Evolutionary conservation across 2,113 vertebrate genomes (phyloP), one percentile per base, ranked within the genome.

Genomic region (Neomonachus schauinslandi): DNA sequence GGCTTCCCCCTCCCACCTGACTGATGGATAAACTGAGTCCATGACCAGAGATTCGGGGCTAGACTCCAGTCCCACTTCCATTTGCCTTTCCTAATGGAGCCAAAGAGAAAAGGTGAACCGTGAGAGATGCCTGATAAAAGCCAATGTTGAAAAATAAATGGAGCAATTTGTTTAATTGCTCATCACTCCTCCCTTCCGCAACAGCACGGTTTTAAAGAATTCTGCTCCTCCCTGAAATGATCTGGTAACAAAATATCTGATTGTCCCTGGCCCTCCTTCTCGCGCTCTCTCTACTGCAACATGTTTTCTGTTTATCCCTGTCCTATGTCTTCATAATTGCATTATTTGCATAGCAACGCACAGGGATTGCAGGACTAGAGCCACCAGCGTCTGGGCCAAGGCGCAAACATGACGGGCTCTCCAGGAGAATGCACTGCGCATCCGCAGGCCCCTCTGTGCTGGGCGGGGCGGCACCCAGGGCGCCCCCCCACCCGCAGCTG

Each of bases 301-400:
- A 67, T 4, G 9, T 63, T 63, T 86, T 87, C 89, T 57, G 36
- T 65, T 51, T 49, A 31, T 80, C 36, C n/a, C 15, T 9, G 19
- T 55, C 28, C 86, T 69, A 89, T 26, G 51, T 88, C 95, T 84
- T 88, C 39, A 0, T 74, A 90, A 94, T 39, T 87, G 53, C 24
- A 53, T 89, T 89, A 79, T 31, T 94, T 6, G 0, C 87, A 92
- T 10, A 93, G 94, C 87, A 95, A 91, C 10, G 12, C 39, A 49
- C 0, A 0, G 74, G 24, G 5, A 49, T 7, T 21, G 49, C 16
- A 57, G 81, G 59, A 69, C 18, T 1, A 42, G 69, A 61, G 72
- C 51, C 69, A 71, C 59, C 36, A 88, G 77, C 0, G 0, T 69
- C n/a, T 26, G 81, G 49, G 33, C 12, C 19, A 7, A n/a, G 63